Percentiles rank a stretch among this genome's conserved stretches.
phyloP scores from a whole-genome alignment of 2,113 vertebrate species.

The Tenebrosternarchus preto region DNA sequence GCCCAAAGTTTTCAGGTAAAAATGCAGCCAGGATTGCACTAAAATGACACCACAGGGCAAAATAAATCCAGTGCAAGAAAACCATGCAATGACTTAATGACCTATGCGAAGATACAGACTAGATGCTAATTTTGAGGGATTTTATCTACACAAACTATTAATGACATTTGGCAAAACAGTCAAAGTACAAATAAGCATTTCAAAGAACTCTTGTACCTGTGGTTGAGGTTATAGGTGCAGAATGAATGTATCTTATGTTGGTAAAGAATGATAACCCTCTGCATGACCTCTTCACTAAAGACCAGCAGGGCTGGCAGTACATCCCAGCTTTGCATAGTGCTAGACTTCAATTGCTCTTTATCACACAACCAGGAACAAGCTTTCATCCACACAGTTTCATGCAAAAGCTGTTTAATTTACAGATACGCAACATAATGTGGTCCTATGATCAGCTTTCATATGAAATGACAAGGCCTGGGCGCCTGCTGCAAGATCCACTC shows the following conservation, averaged over 20 bases:
- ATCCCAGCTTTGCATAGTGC: conserved; percentile 31
- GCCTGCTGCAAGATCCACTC: neutral
- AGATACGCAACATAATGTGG: neutral
- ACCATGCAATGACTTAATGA: too few species aligned
- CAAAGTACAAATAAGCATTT: conserved; percentile 11
- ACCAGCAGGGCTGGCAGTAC: conserved; percentile 6
- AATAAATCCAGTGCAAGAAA: too few species aligned
- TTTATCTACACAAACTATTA: too few species aligned
- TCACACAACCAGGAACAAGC: neutral
- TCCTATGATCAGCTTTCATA: neutral
- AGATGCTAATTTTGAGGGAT: too few species aligned
- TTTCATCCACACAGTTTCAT: neutral
- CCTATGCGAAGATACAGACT: too few species aligned
- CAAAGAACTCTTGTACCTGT: neutral
- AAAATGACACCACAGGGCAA: too few species aligned
- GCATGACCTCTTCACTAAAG: conserved; percentile 11
- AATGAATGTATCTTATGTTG: conserved; percentile 22
- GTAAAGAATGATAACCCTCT: neutral
- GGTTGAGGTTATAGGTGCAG: conserved; percentile 11
- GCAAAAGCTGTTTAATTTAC: neutral
- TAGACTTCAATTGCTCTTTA: conserved; percentile 25
- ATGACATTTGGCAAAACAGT: too few species aligned
- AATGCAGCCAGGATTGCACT: too few species aligned
- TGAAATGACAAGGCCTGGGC: neutral
- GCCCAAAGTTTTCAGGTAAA: too few species aligned